phyloP scores from a whole-genome alignment of 2,113 vertebrate species.

The Macaca nemestrina region DNA sequence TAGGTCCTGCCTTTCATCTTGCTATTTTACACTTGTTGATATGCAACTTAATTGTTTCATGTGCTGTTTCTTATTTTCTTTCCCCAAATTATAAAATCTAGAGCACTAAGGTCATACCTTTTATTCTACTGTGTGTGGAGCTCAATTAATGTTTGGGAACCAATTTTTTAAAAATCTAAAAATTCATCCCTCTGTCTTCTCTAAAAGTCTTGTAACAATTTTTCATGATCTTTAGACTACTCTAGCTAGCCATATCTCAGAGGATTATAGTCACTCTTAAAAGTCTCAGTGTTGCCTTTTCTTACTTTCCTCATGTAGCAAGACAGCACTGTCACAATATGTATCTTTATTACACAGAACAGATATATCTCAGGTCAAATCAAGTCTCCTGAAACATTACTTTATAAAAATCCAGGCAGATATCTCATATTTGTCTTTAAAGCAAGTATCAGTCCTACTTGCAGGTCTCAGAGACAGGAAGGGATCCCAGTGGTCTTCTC shows the following conservation, averaged over 20 bases:
- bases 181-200: background rate
- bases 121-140: background rate
- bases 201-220: background rate
- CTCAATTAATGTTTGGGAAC: background rate
- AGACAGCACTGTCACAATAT: background rate
- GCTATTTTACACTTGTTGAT: constrained; percentile 44
- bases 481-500: background rate
- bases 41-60: constrained; percentile 49
- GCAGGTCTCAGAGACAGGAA: background rate
- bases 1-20: constrained; percentile 28
- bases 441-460: background rate
- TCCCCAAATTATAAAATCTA: constrained; percentile 46
- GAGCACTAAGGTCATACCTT: background rate
- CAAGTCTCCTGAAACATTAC: background rate
- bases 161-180: background rate
- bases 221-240: constrained; percentile 43
- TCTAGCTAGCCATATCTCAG: background rate
- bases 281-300: background rate
- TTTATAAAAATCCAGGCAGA: background rate
- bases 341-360: background rate
- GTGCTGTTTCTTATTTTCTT: background rate
- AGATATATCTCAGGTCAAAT: background rate
- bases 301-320: background rate
- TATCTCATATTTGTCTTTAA: background rate
- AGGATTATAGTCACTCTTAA: background rate